Evolutionary conservation across 2,113 vertebrate genomes (phyloP).

Genomic region (Oplegnathus fasciatus): DNA sequence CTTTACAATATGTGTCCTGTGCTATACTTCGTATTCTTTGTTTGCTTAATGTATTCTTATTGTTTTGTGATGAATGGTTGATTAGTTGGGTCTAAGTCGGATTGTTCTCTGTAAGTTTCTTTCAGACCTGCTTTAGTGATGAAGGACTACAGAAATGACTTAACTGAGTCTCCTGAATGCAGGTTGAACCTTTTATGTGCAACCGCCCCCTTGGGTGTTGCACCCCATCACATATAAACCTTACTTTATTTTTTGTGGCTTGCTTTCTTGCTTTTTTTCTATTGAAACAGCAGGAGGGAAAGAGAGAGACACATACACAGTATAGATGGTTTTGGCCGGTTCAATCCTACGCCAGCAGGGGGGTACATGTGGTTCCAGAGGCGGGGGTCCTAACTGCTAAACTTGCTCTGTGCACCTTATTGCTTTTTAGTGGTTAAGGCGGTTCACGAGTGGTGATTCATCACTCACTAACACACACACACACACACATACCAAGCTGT

Average conservation of each 20-base stretch:
- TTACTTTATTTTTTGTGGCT: background rate
- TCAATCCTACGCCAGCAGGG: conserved; percentile 32
- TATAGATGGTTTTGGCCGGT: background rate
- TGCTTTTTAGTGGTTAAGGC: conserved; percentile 57
- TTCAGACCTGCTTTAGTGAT: background rate
- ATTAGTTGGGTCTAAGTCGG: background rate
- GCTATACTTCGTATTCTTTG: background rate
- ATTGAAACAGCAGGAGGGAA: conserved; percentile 10
- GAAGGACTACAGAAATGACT: background rate
- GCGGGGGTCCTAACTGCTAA: conserved; percentile 44
- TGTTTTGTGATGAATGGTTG: background rate
- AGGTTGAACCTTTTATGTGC: conserved; percentile 11
- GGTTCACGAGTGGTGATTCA: conserved; percentile 59
- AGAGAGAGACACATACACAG: background rate
- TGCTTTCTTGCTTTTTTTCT: background rate
- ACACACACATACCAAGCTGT: conserved; percentile 34
- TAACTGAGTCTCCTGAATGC: background rate
- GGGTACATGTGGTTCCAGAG: conserved; percentile 28
- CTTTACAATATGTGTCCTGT: background rate
- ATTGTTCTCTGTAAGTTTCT: background rate
- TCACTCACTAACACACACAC: conserved; percentile 48
- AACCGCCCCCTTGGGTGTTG: background rate
- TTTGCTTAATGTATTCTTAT: background rate
- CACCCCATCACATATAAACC: conserved; percentile 16
- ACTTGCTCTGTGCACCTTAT: conserved; percentile 51